A percentile compares a stretch with the other conserved stretches of the same genome.
phyloP scores from a whole-genome alignment of 2,797 vertebrate genomes.

The Leptatherina wallacei region DNA sequence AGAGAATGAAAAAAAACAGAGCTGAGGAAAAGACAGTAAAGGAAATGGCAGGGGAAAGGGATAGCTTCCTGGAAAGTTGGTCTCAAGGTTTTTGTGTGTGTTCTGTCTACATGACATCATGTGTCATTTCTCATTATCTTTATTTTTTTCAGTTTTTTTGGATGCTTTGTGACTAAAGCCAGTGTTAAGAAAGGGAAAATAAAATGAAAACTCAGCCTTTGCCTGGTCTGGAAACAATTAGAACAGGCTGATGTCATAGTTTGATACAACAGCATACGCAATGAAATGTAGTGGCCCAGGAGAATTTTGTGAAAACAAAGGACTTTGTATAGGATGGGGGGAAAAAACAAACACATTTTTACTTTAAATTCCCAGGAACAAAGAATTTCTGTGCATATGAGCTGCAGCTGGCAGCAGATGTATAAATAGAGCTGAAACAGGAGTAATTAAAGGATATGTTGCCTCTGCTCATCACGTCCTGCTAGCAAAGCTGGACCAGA shows the following conservation, averaged over 20 bases:
- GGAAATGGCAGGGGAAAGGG: constrained; percentile 42
- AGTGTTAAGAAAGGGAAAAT: constrained; percentile 70
- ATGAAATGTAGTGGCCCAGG: constrained; percentile 66
- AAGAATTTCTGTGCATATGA: constrained; percentile 57
- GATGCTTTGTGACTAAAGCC: constrained; percentile 49
- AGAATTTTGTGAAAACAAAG: constrained; percentile 63
- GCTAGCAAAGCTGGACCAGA: constrained; percentile 71
- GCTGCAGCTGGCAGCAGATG: constrained; percentile 52
- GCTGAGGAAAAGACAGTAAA: constrained; percentile 39
- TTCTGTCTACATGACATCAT: constrained; percentile 74
- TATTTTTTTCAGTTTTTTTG: constrained; percentile 49
- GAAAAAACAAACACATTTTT: constrained; percentile 45
- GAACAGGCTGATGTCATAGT: constrained; percentile 79
- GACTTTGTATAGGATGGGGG: constrained; percentile 45
- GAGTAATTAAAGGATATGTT: constrained; percentile 77
- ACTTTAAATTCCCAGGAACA: constrained; percentile 57
- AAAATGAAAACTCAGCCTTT: constrained; percentile 61
- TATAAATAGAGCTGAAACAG: constrained; percentile 69
- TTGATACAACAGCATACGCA: constrained; percentile 74
- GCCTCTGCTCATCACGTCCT: constrained; percentile 67
- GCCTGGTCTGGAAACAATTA: constrained; percentile 83
- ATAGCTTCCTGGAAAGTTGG: constrained; percentile 70
- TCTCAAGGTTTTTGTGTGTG: constrained; percentile 47
- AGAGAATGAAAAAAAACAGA: constrained; percentile 43
- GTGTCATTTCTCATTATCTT: constrained; percentile 67